Conservation (phyloP, 2,888 invertebrate species). For the Capitulum mitella region DNA sequence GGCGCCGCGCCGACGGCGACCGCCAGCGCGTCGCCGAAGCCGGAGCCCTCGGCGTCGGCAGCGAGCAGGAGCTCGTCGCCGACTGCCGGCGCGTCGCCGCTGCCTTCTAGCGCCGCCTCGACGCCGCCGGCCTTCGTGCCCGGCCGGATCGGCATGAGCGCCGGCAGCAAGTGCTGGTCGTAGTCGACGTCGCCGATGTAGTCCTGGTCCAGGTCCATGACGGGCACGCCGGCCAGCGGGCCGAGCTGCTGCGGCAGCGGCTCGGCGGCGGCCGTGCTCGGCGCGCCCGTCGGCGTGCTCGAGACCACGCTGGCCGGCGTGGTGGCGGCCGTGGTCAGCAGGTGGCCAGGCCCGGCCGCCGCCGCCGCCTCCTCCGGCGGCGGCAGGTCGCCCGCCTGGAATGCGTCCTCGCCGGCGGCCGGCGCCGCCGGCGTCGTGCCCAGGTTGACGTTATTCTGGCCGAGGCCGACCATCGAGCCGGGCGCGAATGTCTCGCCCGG, state of each 20-base stretch:
- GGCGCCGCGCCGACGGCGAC: too few relatives aligned
- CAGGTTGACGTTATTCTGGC: not conserved
- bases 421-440: not conserved
- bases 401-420: not conserved
- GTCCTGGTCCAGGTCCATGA: slow-evolving; percentile 33
- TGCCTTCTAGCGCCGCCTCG: slow-evolving; percentile 27
- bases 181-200: slow-evolving; percentile 35
- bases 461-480: not conserved
- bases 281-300: slow-evolving; percentile 27
- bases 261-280: slow-evolving; percentile 36
- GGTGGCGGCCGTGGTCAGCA: slow-evolving; percentile 26
- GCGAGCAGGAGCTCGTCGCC: slow-evolving; percentile 34
- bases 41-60: slow-evolving; percentile 33
- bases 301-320: slow-evolving; percentile 26
- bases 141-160: not conserved
- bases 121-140: slow-evolving; percentile 23
- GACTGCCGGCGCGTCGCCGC: slow-evolving; percentile 23
- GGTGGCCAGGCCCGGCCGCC: not conserved
- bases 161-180: slow-evolving; percentile 28
- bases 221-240: slow-evolving; percentile 33
- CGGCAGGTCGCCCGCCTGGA: slow-evolving; percentile 17
- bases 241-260: slow-evolving; percentile 31
- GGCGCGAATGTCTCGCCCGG: slow-evolving; percentile 15
- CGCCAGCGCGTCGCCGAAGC: slow-evolving; percentile 31
- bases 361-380: not conserved